Evolutionary conservation across 2,113 vertebrate genomes (phyloP).

Genomic region (Anguilla rostrata): DNA sequence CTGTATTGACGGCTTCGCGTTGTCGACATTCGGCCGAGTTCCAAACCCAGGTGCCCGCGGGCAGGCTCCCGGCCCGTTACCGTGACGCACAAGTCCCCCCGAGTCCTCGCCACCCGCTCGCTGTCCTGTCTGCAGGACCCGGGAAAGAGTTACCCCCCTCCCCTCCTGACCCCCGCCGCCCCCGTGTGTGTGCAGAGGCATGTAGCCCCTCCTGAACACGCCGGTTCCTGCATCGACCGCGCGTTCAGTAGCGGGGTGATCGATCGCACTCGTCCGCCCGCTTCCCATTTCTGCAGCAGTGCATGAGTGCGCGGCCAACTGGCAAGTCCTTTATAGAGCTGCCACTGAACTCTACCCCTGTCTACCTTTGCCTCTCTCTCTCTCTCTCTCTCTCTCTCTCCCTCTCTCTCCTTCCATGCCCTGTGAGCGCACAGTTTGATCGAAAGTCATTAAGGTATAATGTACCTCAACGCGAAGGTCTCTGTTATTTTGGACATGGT

Average conservation of each 20-base stretch:
- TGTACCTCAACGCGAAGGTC: neutral
- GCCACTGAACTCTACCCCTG: neutral
- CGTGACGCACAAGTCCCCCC: neutral
- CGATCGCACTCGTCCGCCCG: neutral
- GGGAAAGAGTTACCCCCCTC: neutral
- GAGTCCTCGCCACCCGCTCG: neutral
- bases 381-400: neutral
- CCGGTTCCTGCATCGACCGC: neutral
- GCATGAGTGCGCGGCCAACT: neutral
- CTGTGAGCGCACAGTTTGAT: neutral
- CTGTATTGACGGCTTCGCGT: no score
- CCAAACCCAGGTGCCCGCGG: neutral
- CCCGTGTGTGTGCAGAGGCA: neutral
- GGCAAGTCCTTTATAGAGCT: neutral
- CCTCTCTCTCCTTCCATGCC: slow-evolving; percentile 27
- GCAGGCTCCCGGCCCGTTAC: neutral
- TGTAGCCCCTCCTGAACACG: neutral
- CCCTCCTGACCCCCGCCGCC: neutral
- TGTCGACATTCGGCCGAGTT: no score
- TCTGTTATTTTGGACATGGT: neutral
- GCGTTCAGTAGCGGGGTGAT: neutral
- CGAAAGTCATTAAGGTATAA: neutral
- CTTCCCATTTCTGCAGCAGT: neutral
- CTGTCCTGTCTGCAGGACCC: neutral
- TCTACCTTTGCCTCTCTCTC: neutral